Evolutionary conservation across 2,113 vertebrate species (phyloP).

Genomic region (Chloroceryle aenea): DNA sequence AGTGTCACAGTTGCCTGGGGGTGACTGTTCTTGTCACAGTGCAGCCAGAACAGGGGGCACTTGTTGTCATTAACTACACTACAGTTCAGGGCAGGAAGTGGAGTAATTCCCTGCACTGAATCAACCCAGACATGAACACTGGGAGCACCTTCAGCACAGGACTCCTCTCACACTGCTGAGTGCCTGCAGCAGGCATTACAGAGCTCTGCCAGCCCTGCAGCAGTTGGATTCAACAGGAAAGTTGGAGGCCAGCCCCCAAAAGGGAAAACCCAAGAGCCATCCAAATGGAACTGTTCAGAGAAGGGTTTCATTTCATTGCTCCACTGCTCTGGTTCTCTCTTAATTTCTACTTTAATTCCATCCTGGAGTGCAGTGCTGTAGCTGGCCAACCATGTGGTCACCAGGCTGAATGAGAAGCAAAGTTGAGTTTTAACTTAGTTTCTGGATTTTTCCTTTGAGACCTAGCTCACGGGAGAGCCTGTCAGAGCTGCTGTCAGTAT

Average conservation of each 20-base stretch:
- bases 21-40: neutral
- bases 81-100: neutral
- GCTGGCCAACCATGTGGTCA: fast-evolving
- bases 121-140: neutral
- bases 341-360: neutral
- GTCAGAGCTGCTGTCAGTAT: neutral
- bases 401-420: neutral
- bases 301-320: neutral
- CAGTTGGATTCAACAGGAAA: fast-evolving
- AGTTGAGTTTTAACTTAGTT: neutral
- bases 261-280: neutral
- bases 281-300: neutral
- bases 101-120: neutral
- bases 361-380: neutral
- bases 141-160: neutral
- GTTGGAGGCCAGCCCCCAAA: neutral
- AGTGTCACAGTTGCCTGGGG: neutral
- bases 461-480: neutral
- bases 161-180: fast-evolving
- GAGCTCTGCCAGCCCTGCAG: neutral
- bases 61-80: neutral
- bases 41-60: neutral
- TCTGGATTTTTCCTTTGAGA: neutral
- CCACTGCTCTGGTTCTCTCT: neutral
- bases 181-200: neutral